Conservation (phyloP, 2,888 invertebrate species). For the Meloe dianella region DNA sequence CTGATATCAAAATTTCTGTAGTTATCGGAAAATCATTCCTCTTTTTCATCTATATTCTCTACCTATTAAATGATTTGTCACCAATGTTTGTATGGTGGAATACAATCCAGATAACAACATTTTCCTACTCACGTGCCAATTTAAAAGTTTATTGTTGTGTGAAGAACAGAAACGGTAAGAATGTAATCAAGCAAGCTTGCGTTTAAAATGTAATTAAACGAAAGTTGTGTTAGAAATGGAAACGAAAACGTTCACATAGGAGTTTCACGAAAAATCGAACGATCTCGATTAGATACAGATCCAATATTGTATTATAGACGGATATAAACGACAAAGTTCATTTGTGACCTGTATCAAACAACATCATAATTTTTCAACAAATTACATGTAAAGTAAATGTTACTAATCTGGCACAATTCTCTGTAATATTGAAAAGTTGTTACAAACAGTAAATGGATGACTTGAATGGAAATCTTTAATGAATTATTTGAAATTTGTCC, state of each 20-base stretch:
- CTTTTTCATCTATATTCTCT: neutral
- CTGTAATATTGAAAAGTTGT: neutral
- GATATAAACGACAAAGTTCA: too few relatives aligned
- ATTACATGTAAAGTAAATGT: neutral
- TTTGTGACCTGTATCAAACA: neutral
- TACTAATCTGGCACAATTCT: neutral
- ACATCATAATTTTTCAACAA: neutral
- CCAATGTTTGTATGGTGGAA: neutral
- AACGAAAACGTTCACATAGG: neutral
- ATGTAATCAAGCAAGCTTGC: neutral
- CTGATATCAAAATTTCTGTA: neutral
- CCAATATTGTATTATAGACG: neutral
- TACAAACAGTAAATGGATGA: neutral
- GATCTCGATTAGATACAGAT: neutral
- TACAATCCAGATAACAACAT: neutral
- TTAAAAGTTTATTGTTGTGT: neutral
- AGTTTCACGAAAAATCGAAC: neutral
- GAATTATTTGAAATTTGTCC: slow-evolving; percentile 4
- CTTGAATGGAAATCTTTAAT: neutral
- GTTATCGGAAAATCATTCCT: neutral
- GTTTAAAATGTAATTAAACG: neutral
- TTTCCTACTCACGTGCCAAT: neutral
- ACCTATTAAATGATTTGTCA: slow-evolving; percentile 9
- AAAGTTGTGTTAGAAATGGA: neutral
- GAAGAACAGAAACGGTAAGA: neutral